phyloP scores from a whole-genome alignment of 2,888 invertebrate genomes.

The Coronaproctus castanopsis region DNA sequence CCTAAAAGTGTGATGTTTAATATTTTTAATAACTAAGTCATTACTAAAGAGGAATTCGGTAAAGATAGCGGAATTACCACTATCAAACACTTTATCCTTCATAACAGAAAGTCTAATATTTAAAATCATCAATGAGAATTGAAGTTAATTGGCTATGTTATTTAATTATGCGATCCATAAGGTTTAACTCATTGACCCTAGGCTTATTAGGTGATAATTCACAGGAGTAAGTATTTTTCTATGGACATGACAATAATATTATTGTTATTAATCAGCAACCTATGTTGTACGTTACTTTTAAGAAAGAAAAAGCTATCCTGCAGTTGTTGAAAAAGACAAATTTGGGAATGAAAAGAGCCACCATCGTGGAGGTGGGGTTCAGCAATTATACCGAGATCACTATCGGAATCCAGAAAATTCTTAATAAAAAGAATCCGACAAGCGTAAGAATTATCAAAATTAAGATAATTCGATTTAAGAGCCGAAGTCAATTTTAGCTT shows the following conservation, averaged over 20 bases:
- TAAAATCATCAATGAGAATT: not conserved
- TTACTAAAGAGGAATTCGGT: too few relatives aligned
- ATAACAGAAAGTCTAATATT: not conserved
- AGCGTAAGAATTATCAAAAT: not conserved
- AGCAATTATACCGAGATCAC: not conserved
- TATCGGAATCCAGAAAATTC: not conserved
- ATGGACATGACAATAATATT: not conserved
- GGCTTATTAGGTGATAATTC: not conserved
- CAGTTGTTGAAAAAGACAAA: not conserved
- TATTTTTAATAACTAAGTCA: too few relatives aligned
- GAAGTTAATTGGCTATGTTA: not conserved
- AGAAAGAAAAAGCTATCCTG: not conserved
- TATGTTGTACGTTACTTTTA: not conserved
- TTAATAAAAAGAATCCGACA: not conserved
- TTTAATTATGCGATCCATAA: not conserved
- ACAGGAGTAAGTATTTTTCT: not conserved
- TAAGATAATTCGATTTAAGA: not conserved
- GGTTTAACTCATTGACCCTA: not conserved
- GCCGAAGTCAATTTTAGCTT: not conserved
- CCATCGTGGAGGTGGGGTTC: not conserved
- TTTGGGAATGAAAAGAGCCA: not conserved
- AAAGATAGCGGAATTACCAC: too few relatives aligned
- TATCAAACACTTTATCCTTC: too few relatives aligned
- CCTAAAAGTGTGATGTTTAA: too few relatives aligned
- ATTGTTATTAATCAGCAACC: not conserved